These are phyloP conservation scores for Reticulitermes speratus DNA, from an alignment of 1,140 invertebrate genomes.

Conservation along the genomic window DNA sequence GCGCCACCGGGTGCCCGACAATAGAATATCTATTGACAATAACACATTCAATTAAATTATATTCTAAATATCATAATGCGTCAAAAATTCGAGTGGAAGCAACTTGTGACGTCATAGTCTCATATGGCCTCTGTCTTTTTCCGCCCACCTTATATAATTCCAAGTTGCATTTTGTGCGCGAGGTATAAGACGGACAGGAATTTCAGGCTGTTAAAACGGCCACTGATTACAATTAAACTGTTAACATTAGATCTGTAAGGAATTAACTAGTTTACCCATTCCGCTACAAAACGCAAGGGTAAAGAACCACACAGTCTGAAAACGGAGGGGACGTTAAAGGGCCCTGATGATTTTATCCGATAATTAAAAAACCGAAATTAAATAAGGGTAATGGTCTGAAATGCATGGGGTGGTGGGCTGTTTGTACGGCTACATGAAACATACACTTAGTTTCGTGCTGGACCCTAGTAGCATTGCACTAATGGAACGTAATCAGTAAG, in stretches of 20 bases:
- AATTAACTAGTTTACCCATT: background rate
- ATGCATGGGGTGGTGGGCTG: background rate
- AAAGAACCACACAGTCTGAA: background rate
- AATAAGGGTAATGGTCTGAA: background rate
- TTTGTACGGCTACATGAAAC: background rate
- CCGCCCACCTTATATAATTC: no score
- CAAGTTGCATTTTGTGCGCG: no score
- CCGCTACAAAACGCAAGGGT: background rate
- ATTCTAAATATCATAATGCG: no score
- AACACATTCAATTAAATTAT: no score
- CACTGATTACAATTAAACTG: background rate
- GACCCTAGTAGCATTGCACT: background rate
- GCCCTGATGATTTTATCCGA: background rate
- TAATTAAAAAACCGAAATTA: background rate
- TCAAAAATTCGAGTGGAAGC: no score
- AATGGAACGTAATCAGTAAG: background rate
- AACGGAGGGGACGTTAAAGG: background rate
- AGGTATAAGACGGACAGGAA: no score
- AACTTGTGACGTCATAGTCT: no score
- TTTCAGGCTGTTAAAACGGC: background rate
- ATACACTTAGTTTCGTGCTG: background rate
- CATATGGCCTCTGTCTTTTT: no score
- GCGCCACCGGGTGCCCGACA: no score
- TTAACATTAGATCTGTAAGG: background rate
- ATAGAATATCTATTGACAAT: no score